phyloP scores from a whole-genome alignment of 2,888 invertebrate genomes.

The Pammene fasciana region DNA sequence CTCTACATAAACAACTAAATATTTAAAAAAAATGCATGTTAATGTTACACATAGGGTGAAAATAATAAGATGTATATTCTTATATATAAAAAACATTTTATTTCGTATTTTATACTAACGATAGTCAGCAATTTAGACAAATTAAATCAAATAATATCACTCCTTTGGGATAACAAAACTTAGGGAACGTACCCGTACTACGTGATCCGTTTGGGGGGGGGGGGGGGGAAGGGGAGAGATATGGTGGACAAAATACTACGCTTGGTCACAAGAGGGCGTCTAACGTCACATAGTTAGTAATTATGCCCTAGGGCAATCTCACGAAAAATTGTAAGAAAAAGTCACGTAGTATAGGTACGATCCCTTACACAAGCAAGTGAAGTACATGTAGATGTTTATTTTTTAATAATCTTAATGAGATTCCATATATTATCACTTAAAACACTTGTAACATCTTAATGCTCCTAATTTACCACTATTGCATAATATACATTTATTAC shows the following conservation, averaged over 20 bases:
- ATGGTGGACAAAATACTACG: no score
- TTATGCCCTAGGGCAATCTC: no score
- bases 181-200: neutral
- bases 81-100: conserved; percentile 23
- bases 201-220: no score
- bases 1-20: no score
- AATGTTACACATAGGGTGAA: neutral
- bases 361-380: conserved; percentile 11
- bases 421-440: conserved; percentile 31
- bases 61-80: neutral
- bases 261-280: no score
- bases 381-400: neutral
- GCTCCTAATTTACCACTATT: neutral
- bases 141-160: conserved; percentile 29
- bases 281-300: no score
- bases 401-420: conserved; percentile 21
- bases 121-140: conserved; percentile 6
- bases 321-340: no score
- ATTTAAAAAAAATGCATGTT: no score
- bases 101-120: conserved; percentile 8
- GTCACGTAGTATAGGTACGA: no score
- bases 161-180: conserved; percentile 27
- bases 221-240: no score
- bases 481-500: conserved; percentile 3
- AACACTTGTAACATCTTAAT: conserved; percentile 3